Conservation (phyloP, 1,140 invertebrate genomes). For the Neodiprion virginianus region DNA sequence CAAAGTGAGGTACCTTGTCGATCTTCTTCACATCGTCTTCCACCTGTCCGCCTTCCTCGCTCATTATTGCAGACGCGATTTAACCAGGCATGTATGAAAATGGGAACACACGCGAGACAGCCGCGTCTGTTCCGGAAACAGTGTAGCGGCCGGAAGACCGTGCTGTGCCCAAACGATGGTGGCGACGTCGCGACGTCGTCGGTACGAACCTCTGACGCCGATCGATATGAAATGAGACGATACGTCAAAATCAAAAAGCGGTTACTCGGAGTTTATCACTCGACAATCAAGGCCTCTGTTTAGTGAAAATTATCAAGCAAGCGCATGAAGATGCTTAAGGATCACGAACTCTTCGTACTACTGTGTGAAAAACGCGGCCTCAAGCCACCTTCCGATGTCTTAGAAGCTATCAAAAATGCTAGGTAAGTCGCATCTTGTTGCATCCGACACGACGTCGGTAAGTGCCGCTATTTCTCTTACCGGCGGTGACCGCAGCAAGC, state of each 20-base stretch:
- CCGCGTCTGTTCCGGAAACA: not conserved
- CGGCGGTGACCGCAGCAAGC: conserved; percentile 11
- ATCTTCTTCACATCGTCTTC: conserved; percentile 25
- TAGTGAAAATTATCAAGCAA: not conserved
- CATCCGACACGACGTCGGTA: not conserved
- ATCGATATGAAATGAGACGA: not conserved
- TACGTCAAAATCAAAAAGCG: not conserved
- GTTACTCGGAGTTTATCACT: too few relatives aligned
- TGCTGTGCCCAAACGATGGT: not conserved
- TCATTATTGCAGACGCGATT: conserved; percentile 17
- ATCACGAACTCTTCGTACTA: conserved; percentile 44
- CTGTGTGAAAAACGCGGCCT: conserved; percentile 45
- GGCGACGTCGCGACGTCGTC: too few relatives aligned
- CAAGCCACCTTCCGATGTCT: conserved; percentile 39
- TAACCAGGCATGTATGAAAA: not conserved
- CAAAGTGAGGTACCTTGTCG: conserved; percentile 61
- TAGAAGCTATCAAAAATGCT: conserved; percentile 41
- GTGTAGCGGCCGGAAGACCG: not conserved
- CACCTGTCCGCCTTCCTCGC: conserved; percentile 27
- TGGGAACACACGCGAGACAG: not conserved
- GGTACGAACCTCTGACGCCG: not conserved
- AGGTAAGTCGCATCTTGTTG: conserved; percentile 33
- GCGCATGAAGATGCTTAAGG: conserved; percentile 43
- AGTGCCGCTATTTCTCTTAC: conserved; percentile 4
- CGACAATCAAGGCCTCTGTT: not conserved